These are phyloP conservation scores for Aegithalos caudatus DNA, from an alignment of 2,113 vertebrate genomes.

Conservation along the genomic window DNA sequence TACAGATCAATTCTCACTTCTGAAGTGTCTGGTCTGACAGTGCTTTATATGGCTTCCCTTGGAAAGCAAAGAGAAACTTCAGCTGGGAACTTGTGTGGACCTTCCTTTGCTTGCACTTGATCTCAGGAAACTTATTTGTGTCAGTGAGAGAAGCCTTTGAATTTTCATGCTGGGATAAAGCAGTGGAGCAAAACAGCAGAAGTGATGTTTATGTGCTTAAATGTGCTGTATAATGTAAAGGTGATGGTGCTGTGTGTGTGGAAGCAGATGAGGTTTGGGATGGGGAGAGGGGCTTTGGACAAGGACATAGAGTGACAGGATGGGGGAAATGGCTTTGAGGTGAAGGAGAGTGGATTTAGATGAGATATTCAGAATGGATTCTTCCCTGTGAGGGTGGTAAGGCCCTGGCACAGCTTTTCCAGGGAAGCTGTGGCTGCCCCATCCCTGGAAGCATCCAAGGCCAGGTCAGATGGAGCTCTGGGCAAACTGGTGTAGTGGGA, in stretches of 20 bases:
- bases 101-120: neutral
- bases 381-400: neutral
- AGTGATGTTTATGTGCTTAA: rapidly evolving
- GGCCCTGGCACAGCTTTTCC: neutral
- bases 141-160: neutral
- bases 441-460: neutral
- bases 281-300: neutral
- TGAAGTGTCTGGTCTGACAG: neutral
- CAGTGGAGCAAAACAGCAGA: rapidly evolving
- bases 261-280: neutral
- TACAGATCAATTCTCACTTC: neutral
- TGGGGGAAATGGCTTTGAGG: neutral
- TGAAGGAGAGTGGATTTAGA: neutral
- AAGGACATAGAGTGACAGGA: neutral
- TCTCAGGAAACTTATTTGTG: neutral
- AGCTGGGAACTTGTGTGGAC: neutral
- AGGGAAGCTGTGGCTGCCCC: neutral
- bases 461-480: neutral
- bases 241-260: neutral
- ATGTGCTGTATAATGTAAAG: rapidly evolving
- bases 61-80: neutral
- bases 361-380: neutral
- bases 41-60: neutral
- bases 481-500: rapidly evolving
- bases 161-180: neutral